Conservation (phyloP, 2,888 invertebrate species). For the Pterostichus madidus region DNA sequence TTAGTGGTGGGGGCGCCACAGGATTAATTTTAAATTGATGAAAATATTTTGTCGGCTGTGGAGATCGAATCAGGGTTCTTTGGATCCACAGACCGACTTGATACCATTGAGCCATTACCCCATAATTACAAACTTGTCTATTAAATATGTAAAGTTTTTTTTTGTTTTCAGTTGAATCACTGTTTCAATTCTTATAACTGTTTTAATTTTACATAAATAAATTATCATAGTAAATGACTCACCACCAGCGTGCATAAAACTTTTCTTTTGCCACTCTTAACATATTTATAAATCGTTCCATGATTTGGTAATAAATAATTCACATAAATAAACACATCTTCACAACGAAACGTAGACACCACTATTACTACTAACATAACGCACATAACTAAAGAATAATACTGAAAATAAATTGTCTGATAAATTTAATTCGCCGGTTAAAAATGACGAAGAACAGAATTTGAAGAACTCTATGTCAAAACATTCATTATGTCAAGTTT, state of each 20-base stretch:
- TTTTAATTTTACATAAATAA: too few relatives aligned
- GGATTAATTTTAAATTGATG: too few relatives aligned
- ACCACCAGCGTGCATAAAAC: not conserved
- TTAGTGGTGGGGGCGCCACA: too few relatives aligned
- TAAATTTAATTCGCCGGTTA: not conserved
- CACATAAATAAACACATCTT: not conserved
- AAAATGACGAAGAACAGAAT: slow-evolving; percentile 3
- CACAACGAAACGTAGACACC: not conserved
- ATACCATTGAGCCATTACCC: too few relatives aligned
- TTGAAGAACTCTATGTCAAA: slow-evolving; percentile 13
- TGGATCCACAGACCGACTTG: too few relatives aligned
- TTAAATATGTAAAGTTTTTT: too few relatives aligned
- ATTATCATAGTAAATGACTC: not conserved
- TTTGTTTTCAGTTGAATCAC: too few relatives aligned
- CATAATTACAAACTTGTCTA: too few relatives aligned
- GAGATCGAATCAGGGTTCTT: too few relatives aligned
- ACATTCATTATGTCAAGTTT: slow-evolving; percentile 11
- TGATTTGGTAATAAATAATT: slow-evolving; percentile 8
- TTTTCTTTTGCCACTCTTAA: not conserved
- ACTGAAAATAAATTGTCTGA: slow-evolving; percentile 5
- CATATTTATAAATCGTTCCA: slow-evolving; percentile 1
- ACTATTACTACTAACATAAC: not conserved
- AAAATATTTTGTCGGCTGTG: too few relatives aligned
- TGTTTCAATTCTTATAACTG: too few relatives aligned
- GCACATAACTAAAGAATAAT: slow-evolving; percentile 9